phyloP scores from a whole-genome alignment of 1,140 invertebrate genomes.

The Drosophila aff. region DNA sequence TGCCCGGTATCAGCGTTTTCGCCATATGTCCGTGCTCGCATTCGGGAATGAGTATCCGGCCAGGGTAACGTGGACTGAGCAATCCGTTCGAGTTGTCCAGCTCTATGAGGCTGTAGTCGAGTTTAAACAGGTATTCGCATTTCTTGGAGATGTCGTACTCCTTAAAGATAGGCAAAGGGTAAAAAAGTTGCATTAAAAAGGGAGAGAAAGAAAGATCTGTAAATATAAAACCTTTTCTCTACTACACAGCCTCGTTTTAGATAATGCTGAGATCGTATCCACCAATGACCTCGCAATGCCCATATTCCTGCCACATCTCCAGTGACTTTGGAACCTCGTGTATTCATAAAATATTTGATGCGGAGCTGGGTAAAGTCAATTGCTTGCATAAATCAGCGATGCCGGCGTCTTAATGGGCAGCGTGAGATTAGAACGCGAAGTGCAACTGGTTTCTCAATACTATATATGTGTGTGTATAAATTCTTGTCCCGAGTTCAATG shows the following conservation, averaged over 20 bases:
- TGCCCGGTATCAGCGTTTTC: slow-evolving; percentile 67
- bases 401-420: slow-evolving; percentile 30
- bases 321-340: slow-evolving; percentile 13
- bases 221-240: background rate
- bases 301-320: slow-evolving; percentile 6
- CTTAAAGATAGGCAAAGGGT: slow-evolving; percentile 79
- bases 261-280: background rate
- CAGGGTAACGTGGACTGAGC: slow-evolving; percentile 91
- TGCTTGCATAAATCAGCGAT: slow-evolving; percentile 40
- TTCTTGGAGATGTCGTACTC: slow-evolving; percentile 87
- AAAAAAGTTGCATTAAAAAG: background rate
- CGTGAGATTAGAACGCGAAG: slow-evolving; percentile 45
- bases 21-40: slow-evolving; percentile 86
- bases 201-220: background rate
- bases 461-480: slow-evolving; percentile 10
- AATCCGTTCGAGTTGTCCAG: slow-evolving; percentile 90
- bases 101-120: slow-evolving; percentile 88
- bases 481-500: slow-evolving; percentile 44
- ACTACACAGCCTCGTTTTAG: background rate
- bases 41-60: slow-evolving; percentile 90
- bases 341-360: slow-evolving; percentile 16
- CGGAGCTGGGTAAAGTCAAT: slow-evolving; percentile 33
- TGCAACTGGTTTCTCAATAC: slow-evolving; percentile 51
- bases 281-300: background rate
- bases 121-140: slow-evolving; percentile 88